Conservation (phyloP, 2,888 invertebrate genomes). For the Ferdinandea cuprea region DNA sequence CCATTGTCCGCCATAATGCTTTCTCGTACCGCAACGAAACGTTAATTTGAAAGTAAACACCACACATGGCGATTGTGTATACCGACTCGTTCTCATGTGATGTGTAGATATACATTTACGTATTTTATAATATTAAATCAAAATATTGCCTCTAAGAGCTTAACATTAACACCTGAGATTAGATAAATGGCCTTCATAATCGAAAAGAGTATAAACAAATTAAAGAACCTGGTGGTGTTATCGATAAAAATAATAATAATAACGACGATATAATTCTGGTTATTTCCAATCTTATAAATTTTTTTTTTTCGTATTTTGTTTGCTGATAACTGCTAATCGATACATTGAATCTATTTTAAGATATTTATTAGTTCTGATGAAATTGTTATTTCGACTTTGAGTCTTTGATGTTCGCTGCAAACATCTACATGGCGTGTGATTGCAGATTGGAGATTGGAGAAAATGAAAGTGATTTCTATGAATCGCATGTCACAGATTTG, state of each 20-base stretch:
- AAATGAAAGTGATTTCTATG: too few relatives aligned
- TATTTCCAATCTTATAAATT: slow-evolving; percentile 32
- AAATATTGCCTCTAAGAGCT: slow-evolving; percentile 9
- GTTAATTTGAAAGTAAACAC: too few relatives aligned
- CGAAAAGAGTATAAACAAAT: slow-evolving; percentile 7
- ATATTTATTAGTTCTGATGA: slow-evolving; percentile 8
- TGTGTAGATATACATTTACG: too few relatives aligned
- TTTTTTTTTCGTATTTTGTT: too few relatives aligned
- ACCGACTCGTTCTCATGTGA: too few relatives aligned
- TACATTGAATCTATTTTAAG: slow-evolving; percentile 29
- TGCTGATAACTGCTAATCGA: slow-evolving; percentile 44
- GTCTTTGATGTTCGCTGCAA: not conserved
- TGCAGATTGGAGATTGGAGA: not conserved
- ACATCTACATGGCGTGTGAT: not conserved
- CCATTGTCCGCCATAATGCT: too few relatives aligned
- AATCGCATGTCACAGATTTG: too few relatives aligned
- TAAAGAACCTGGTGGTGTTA: slow-evolving; percentile 25
- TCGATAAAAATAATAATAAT: slow-evolving; percentile 19
- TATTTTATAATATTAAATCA: not conserved
- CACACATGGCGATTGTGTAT: too few relatives aligned
- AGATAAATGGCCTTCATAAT: slow-evolving; percentile 33
- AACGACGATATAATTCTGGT: slow-evolving; percentile 29
- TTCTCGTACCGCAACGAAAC: too few relatives aligned
- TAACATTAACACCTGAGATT: slow-evolving; percentile 24
- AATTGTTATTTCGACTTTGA: slow-evolving; percentile 15